These are phyloP conservation scores for Girardia tigrina DNA, from an alignment of 2,888 invertebrate species.

Conservation along the genomic window DNA sequence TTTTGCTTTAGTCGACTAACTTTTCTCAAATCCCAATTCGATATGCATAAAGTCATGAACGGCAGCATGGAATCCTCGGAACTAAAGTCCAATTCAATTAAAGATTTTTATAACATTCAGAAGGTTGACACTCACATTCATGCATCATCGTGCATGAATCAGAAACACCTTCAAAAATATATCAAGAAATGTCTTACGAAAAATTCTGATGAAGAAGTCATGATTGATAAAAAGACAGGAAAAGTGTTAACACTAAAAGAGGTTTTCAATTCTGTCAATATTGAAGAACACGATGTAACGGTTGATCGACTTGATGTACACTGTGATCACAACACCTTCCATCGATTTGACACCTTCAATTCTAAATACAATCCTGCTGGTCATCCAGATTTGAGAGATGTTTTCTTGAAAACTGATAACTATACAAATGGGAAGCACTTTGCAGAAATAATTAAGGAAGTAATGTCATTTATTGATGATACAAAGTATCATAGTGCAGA, in stretches of 20 bases:
- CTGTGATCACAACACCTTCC: slow-evolving; percentile 89
- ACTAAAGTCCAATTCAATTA: slow-evolving; percentile 88
- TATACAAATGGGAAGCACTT: slow-evolving; percentile 87
- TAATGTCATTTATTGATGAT: slow-evolving; percentile 84
- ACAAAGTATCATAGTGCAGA: slow-evolving; percentile 98
- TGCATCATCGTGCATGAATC: slow-evolving; percentile 98
- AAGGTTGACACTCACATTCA: slow-evolving; percentile 97
- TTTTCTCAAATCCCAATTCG: slow-evolving; percentile 88
- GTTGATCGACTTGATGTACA: slow-evolving; percentile 98
- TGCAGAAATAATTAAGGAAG: slow-evolving; percentile 86
- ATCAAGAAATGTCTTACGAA: slow-evolving; percentile 93
- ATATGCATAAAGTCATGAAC: slow-evolving; percentile 83
- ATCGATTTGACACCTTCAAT: slow-evolving; percentile 97
- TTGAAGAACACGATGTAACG: slow-evolving; percentile 88
- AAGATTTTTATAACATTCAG: slow-evolving; percentile 96
- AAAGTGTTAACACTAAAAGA: slow-evolving; percentile 74
- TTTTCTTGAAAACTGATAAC: slow-evolving; percentile 97
- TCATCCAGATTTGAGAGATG: slow-evolving; percentile 66
- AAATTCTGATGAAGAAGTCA: slow-evolving; percentile 70
- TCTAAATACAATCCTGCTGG: slow-evolving; percentile 99
- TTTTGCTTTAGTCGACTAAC: slow-evolving; percentile 88
- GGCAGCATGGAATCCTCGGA: slow-evolving; percentile 85
- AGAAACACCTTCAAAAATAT: slow-evolving; percentile 88
- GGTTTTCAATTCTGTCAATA: slow-evolving; percentile 81
- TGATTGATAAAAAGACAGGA: slow-evolving; percentile 46